Evolutionary conservation across 2,888 invertebrate genomes (phyloP).

Genomic region (Eupithecia exiguata): DNA sequence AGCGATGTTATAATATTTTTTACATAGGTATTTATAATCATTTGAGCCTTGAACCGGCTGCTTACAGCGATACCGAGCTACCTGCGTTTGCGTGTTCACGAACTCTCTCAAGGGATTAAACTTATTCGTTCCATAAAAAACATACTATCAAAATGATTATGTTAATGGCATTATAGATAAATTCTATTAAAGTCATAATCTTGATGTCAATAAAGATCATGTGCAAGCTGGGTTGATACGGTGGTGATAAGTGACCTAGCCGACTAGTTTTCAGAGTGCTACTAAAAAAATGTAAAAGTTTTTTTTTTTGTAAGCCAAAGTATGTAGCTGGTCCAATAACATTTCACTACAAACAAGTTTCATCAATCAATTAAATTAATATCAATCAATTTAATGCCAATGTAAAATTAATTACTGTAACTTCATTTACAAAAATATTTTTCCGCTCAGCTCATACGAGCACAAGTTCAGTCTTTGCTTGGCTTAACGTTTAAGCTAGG

Average conservation of each 20-base stretch:
- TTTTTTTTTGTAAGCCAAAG: background rate
- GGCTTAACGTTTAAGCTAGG: background rate
- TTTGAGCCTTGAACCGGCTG: constrained; percentile 32
- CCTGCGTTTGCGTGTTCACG: constrained; percentile 68
- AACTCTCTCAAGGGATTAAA: constrained; percentile 71
- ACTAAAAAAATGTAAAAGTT: background rate
- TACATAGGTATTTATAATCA: constrained; percentile 32
- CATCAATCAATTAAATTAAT: too few species aligned
- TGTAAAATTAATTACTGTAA: background rate
- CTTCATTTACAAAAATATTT: background rate
- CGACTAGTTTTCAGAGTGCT: background rate
- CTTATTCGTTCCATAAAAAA: constrained; percentile 70
- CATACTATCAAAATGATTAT: constrained; percentile 62
- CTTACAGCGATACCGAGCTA: constrained; percentile 52
- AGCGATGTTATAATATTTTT: constrained; percentile 35
- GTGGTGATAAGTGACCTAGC: background rate
- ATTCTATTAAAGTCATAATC: constrained; percentile 68
- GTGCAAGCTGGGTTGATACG: constrained; percentile 34
- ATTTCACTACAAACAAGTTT: background rate
- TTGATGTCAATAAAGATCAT: constrained; percentile 69
- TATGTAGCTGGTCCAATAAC: background rate
- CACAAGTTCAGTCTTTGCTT: background rate
- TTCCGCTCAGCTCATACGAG: background rate
- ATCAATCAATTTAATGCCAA: background rate
- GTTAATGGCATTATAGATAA: constrained; percentile 70